These are phyloP conservation scores for Oplegnathus fasciatus DNA, from an alignment of 2,113 vertebrate genomes.

Conservation along the genomic window DNA sequence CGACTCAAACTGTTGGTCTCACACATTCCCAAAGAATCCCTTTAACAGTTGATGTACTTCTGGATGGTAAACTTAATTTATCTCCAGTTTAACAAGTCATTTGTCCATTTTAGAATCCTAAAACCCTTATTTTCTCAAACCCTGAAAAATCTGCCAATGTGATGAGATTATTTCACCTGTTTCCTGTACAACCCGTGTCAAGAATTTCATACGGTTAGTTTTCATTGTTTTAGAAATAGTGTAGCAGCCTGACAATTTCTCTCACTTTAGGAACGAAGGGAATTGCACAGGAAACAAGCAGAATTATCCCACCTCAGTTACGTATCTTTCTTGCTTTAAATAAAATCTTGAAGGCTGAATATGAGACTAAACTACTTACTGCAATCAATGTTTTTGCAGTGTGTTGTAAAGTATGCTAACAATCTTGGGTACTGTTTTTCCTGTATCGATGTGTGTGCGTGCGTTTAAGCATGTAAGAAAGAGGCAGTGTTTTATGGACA, in stretches of 20 bases:
- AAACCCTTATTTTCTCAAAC: too few species aligned
- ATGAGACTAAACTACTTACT: too few species aligned
- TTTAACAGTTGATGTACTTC: neutral
- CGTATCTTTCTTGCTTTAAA: too few species aligned
- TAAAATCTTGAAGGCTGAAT: neutral
- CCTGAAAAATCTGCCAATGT: too few species aligned
- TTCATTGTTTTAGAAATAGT: neutral
- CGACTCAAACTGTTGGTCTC: neutral
- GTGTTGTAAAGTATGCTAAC: neutral
- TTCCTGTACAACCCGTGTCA: too few species aligned
- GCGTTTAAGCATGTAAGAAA: neutral
- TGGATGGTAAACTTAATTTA: neutral
- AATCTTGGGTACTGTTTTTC: neutral
- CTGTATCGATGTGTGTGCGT: neutral
- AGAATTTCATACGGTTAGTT: neutral
- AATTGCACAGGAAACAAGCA: neutral
- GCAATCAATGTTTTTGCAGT: neutral
- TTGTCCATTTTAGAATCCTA: neutral
- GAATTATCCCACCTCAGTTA: neutral
- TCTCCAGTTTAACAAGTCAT: neutral
- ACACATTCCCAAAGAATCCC: neutral
- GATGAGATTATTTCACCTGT: too few species aligned
- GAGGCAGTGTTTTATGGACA: neutral
- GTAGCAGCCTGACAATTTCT: neutral
- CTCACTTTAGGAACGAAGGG: neutral